phyloP scores from a whole-genome alignment of 2,797 vertebrate species.

The Pachyuromys duprasi region DNA sequence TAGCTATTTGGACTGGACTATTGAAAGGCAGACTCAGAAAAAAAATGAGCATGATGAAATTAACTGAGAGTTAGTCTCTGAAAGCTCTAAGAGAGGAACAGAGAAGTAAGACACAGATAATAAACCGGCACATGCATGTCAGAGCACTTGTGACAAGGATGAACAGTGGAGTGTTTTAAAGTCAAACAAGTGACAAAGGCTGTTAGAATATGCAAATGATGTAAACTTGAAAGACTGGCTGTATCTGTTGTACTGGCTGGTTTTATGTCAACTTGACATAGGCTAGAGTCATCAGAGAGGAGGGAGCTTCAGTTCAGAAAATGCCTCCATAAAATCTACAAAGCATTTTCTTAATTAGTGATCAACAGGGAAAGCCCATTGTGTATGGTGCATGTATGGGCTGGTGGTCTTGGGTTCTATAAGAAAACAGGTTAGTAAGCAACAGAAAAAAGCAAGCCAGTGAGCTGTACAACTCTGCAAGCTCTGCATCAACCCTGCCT shows the following conservation, averaged over 20 bases:
- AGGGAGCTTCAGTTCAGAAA: not conserved
- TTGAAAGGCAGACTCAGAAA: not conserved
- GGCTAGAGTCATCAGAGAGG: not conserved
- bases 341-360: not conserved
- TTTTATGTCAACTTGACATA: not conserved
- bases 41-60: not conserved
- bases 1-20: not conserved
- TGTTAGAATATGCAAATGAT: not conserved
- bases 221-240: not conserved
- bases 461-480: not conserved
- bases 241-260: not conserved
- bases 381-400: not conserved
- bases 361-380: not conserved
- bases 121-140: accelerated
- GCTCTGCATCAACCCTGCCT: not conserved
- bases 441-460: not conserved
- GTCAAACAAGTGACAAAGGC: not conserved
- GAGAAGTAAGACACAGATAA: not conserved
- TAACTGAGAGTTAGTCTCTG: not conserved
- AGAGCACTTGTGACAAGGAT: too few species aligned
- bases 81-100: not conserved
- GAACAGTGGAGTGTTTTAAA: not conserved
- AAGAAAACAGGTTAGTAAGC: not conserved
- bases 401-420: not conserved
- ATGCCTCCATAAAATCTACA: not conserved